Evolutionary conservation across 2,888 invertebrate genomes (phyloP).

Genomic region (Lochmaea capreae): DNA sequence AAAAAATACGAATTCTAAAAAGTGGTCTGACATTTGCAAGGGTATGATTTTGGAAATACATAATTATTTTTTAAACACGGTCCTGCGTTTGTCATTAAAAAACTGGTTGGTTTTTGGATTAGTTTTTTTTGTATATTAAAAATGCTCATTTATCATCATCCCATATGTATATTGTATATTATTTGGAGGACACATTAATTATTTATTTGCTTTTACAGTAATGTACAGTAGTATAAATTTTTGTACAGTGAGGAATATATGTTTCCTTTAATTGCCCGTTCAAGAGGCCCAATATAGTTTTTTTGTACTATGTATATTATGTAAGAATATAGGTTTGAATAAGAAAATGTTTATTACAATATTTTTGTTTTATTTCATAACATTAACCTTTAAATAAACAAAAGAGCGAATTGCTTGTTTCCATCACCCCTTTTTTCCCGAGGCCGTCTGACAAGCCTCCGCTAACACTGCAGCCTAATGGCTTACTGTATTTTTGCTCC

Average conservation of each 20-base stretch:
- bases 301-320: constrained; percentile 90
- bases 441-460: too few relatives aligned
- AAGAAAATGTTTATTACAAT: constrained; percentile 68
- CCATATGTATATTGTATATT: constrained; percentile 58
- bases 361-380: not conserved
- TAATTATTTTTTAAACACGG: not conserved
- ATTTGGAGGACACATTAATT: constrained; percentile 64
- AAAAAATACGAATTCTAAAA: not conserved
- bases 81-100: not conserved
- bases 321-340: constrained; percentile 81
- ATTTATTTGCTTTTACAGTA: constrained; percentile 66
- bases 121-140: constrained; percentile 54
- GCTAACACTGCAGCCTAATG: too few relatives aligned
- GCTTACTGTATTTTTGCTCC: too few relatives aligned
- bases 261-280: constrained; percentile 58
- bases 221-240: constrained; percentile 66
- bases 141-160: constrained; percentile 59
- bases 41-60: not conserved
- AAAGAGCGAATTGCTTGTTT: too few relatives aligned
- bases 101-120: constrained; percentile 42
- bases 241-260: constrained; percentile 64
- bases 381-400: too few relatives aligned
- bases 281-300: constrained; percentile 68
- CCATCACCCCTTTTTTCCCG: too few relatives aligned
- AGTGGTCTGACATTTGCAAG: not conserved